Conservation (phyloP, 2,797 vertebrate species). For the Carapus acus region DNA sequence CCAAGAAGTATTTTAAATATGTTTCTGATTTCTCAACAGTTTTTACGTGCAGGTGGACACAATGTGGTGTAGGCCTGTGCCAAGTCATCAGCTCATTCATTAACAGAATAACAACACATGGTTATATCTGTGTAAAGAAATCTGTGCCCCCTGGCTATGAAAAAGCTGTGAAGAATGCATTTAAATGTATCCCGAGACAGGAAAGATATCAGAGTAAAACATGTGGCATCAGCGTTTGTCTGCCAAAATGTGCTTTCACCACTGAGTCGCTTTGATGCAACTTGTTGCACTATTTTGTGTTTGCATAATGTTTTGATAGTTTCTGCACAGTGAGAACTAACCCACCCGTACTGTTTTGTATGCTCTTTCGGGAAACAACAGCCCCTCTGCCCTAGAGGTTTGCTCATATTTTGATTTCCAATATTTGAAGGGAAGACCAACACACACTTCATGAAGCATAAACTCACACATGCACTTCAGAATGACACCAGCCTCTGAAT, state of each 20-base stretch:
- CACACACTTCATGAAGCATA: too few relatives aligned
- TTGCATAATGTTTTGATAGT: not conserved
- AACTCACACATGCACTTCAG: not conserved
- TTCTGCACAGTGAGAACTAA: not conserved
- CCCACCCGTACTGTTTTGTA: not conserved
- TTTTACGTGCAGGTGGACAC: constrained; percentile 33
- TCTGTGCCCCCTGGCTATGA: not conserved
- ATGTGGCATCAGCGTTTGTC: not conserved
- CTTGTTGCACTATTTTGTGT: not conserved
- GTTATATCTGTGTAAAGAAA: too few relatives aligned
- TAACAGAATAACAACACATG: not conserved
- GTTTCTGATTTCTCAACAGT: constrained; percentile 16
- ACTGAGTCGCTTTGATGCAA: not conserved
- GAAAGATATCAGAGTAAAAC: constrained; percentile 2
- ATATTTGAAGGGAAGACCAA: not conserved
- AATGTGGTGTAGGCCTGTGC: constrained; percentile 39
- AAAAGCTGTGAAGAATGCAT: not conserved
- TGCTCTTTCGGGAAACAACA: not conserved
- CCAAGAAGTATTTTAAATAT: constrained; percentile 10
- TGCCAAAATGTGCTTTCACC: too few relatives aligned
- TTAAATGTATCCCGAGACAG: constrained; percentile 4
- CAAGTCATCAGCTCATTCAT: constrained; percentile 37
- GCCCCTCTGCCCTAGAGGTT: not conserved
- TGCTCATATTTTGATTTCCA: not conserved
- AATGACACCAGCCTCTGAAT: constrained; percentile 11